Base-by-base conservation (phyloP, 1,140 invertebrate species). In the Paralvinella palmiformis region DNA sequence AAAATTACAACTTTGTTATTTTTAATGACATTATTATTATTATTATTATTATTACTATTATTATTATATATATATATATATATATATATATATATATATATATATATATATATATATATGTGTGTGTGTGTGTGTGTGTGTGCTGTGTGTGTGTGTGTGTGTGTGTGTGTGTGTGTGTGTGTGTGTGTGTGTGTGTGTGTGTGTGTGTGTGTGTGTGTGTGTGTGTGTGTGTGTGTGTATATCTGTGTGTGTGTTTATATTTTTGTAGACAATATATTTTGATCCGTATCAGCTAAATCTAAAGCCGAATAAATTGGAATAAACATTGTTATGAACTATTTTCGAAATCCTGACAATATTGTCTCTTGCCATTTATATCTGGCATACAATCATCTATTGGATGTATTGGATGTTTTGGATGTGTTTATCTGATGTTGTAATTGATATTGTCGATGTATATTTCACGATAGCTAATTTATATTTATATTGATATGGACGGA, bases 101-200 rank as follows among this genome's bases (percentile, higher is more conserved):
- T 50, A 50, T 50, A 50, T 50, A 50, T 50, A 50, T 50, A 50
- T 50, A 50, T 50, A 50, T 50, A 50, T 50, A 50, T 53, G 24
- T 62, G n/a, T 58, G 57, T 59, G 57, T 41, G 36, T 59, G 57
- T 59, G 57, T 20, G 57, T 59, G 57, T 59, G 31, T 59, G 57
- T 59, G 31, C 31, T 58, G 57, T 59, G 57, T 45, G 41, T 50
- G 36, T 60, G 36, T 45, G 58, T 60, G 58, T 50, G 35, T 60
- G 58, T 60, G 58, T 60, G 41, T 45, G 41, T 60, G 58, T 45
- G 58, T 60, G 58, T 24, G 58, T 50, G 58, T 50, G 41, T 60
- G 58, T 53, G 41, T 50, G 33, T 37, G 41, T 60, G 58, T 59
- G 58, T 41, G 58, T 22, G 58, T 60, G 33, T 58, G 58, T 45